These are phyloP conservation scores for Rattus rattus DNA, from an alignment of 2,113 vertebrate species.

Conservation along the genomic window DNA sequence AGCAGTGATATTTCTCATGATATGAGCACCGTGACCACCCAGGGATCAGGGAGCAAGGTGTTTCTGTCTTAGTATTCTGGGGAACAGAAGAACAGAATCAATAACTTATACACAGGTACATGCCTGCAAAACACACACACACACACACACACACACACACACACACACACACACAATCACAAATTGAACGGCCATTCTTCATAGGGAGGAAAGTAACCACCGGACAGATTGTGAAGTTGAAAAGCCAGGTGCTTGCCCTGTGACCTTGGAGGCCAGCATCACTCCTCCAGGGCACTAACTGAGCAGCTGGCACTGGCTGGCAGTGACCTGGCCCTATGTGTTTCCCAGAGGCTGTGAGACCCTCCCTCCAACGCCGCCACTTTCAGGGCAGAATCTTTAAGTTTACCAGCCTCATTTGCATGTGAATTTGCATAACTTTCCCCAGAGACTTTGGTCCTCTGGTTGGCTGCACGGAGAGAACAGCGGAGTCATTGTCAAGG, in stretches of 20 bases:
- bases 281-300: neutral
- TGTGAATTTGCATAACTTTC: conserved; percentile 77
- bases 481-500: conserved; percentile 72
- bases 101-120: neutral
- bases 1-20: neutral
- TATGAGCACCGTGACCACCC: neutral
- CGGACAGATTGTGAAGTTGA: conserved; percentile 2
- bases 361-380: neutral
- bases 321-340: neutral
- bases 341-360: conserved; percentile 39
- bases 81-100: neutral
- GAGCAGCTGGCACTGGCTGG: neutral
- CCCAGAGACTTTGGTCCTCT: conserved; percentile 45
- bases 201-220: neutral
- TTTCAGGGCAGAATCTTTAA: conserved; percentile 41
- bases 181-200: neutral
- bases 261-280: neutral
- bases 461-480: conserved; percentile 44
- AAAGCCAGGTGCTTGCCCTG: neutral
- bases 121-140: too few relatives aligned
- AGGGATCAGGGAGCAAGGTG: neutral
- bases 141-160: neutral
- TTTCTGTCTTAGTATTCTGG: neutral
- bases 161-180: neutral
- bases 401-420: conserved; percentile 74